Evolutionary conservation across 2,888 invertebrate species (phyloP), one percentile per base, ranked within the genome.

Genomic region (Eilema sororculum): DNA sequence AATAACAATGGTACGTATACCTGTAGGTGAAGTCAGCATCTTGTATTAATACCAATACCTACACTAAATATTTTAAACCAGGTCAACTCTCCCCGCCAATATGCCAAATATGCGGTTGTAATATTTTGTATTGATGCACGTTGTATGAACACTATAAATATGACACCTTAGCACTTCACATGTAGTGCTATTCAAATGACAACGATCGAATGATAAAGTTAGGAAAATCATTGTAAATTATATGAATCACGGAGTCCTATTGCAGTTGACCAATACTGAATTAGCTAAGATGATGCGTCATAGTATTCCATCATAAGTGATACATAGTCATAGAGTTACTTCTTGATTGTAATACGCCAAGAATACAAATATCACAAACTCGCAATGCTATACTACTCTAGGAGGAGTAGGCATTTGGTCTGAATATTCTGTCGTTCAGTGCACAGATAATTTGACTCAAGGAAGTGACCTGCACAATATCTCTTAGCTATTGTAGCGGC

Each of bases 161-260:
- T 73, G 69, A 73, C 46, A 76, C 71, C 73, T 70, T 58, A 60
- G 61, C 41, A 41, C 67, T 59, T 30, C 33, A 62, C 69, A 67
- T 71, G 69, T 57, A 68, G 56, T 41, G 37, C 65, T 76, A 77
- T 73, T 72, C 69, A 70, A 77, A 59, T 73, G 71, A 60, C 68
- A 70, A 56, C 30, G 74, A 78, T 83, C 82, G 78, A 78, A 69
- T 78, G 82, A 87, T 83, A 86, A 82, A 82, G 83, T 87, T 86
- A 80, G 78, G 85, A 83, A 87, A 83, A 86, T 83, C 77, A 73
- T 73, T 76, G 71, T 70, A 73, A 74, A 37, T 33, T 76, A 69
- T 72, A 87, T 92, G 92, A 93, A 87, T 93, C 93, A 93, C 79
- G 78, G 69, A 78, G 86, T 91, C 89, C 85, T 89, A 89, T 90